A percentile compares a stretch with the other conserved stretches of the same genome.
phyloP scores from a whole-genome alignment of 1,140 invertebrate genomes.

The Pseudomyrmex sp. region DNA sequence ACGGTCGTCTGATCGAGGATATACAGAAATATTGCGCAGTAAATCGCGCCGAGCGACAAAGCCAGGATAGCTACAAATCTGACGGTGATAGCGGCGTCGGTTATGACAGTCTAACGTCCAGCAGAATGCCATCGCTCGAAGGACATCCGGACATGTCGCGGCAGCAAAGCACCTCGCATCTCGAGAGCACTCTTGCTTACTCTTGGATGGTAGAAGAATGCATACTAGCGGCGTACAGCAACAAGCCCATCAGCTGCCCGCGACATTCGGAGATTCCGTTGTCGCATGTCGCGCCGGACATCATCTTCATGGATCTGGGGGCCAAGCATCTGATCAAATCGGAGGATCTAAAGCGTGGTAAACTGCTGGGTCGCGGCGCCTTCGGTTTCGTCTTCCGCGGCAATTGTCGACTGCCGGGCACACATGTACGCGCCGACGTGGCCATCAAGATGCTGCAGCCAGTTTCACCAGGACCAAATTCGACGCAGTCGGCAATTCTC shows the following conservation, averaged over 20 bases:
- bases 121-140: slow-evolving; percentile 93
- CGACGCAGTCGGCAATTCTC: slow-evolving; percentile 89
- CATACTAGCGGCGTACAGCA: slow-evolving; percentile 93
- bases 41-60: slow-evolving; percentile 78
- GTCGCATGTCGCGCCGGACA: slow-evolving; percentile 93
- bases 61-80: slow-evolving; percentile 90
- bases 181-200: slow-evolving; percentile 84
- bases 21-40: slow-evolving; percentile 68
- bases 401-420: slow-evolving; percentile 88
- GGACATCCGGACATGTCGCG: slow-evolving; percentile 87
- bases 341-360: slow-evolving; percentile 92
- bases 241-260: slow-evolving; percentile 90
- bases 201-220: slow-evolving; percentile 98
- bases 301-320: slow-evolving; percentile 95
- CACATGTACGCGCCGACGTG: slow-evolving; percentile 89
- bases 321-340: slow-evolving; percentile 91
- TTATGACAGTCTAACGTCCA: slow-evolving; percentile 89
- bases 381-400: slow-evolving; percentile 99
- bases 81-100: slow-evolving; percentile 93
- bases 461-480: slow-evolving; percentile 93
- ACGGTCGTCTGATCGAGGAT: slow-evolving; percentile 76
- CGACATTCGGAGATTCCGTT: slow-evolving; percentile 90
- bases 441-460: slow-evolving; percentile 98
- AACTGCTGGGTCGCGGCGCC: slow-evolving; percentile 96
- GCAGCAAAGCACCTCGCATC: slow-evolving; percentile 54